Evolutionary conservation across 2,113 vertebrate genomes (phyloP).

Genomic region (Anthoscopus minutus): DNA sequence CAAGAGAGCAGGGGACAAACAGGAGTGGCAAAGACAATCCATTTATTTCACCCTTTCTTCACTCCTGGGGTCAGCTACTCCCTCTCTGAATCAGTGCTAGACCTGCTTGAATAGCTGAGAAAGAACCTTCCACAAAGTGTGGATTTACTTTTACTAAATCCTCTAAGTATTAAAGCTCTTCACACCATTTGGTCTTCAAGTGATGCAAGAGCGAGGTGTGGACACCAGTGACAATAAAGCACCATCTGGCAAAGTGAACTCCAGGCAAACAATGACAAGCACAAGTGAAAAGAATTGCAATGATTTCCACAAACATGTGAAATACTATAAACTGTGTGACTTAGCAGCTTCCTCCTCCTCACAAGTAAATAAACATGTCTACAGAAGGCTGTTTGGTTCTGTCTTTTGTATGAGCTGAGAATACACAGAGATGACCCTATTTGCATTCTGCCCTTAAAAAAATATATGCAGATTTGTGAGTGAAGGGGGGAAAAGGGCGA

Average conservation of each 20-base stretch:
- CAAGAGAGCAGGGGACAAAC: slow-evolving; percentile 57
- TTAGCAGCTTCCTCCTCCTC: slow-evolving; percentile 86
- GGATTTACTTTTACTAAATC: slow-evolving; percentile 80
- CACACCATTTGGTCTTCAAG: slow-evolving; percentile 95
- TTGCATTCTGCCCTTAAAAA: slow-evolving; percentile 64
- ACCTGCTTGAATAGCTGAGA: slow-evolving; percentile 70
- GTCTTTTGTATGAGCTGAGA: slow-evolving; percentile 45
- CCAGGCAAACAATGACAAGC: slow-evolving; percentile 95
- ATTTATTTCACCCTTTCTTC: slow-evolving; percentile 36
- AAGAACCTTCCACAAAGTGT: slow-evolving; percentile 70
- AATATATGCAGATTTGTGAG: slow-evolving; percentile 67
- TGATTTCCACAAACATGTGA: slow-evolving; percentile 96
- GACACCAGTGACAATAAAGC: slow-evolving; percentile 94
- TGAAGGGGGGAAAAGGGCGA: background rate
- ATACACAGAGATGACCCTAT: slow-evolving; percentile 4
- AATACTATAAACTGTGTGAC: slow-evolving; percentile 87
- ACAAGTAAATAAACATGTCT: slow-evolving; percentile 86
- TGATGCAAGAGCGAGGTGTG: slow-evolving; percentile 94
- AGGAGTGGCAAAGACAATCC: slow-evolving; percentile 28
- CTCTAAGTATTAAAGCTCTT: slow-evolving; percentile 81
- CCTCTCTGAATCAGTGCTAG: slow-evolving; percentile 64
- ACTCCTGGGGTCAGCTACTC: slow-evolving; percentile 57
- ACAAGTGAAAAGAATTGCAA: slow-evolving; percentile 95
- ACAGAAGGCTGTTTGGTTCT: slow-evolving; percentile 53
- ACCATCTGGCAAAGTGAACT: slow-evolving; percentile 96